Conservation (phyloP, 2,888 invertebrate genomes). For the Caenorhabditis sp. region DNA sequence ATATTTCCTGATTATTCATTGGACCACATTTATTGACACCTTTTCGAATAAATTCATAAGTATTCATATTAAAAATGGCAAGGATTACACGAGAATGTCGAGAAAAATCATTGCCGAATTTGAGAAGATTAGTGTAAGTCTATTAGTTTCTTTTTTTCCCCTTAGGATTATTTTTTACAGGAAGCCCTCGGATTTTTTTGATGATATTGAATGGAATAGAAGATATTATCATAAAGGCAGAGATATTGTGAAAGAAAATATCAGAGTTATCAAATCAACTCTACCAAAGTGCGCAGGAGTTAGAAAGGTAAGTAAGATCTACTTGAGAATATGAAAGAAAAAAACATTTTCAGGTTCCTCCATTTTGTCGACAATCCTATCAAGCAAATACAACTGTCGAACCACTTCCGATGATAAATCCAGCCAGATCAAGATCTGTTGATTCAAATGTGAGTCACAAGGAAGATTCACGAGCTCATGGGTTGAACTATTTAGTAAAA, state of each 20-base stretch:
- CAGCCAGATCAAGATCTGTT: slow-evolving; percentile 21
- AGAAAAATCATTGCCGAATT: slow-evolving; percentile 35
- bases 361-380: slow-evolving; percentile 40
- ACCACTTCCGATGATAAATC: slow-evolving; percentile 30
- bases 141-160: background rate
- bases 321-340: background rate
- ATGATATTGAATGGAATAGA: slow-evolving; percentile 33
- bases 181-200: slow-evolving; percentile 21
- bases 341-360: slow-evolving; percentile 36
- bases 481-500: no score
- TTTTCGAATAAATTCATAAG: background rate
- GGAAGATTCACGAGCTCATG: no score
- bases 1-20: background rate
- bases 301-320: slow-evolving; percentile 33
- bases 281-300: slow-evolving; percentile 26
- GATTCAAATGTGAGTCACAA: slow-evolving; percentile 29
- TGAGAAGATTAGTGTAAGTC: slow-evolving; percentile 30
- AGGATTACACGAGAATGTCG: slow-evolving; percentile 40
- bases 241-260: slow-evolving; percentile 51
- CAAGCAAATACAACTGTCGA: slow-evolving; percentile 42
- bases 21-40: background rate
- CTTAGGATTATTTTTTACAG: slow-evolving; percentile 6
- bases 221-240: slow-evolving; percentile 33
- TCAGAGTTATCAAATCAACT: slow-evolving; percentile 38
- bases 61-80: slow-evolving; percentile 17